These are phyloP conservation scores for Hepsetus odoe DNA, from an alignment of 2,113 vertebrate species.

Conservation along the genomic window DNA sequence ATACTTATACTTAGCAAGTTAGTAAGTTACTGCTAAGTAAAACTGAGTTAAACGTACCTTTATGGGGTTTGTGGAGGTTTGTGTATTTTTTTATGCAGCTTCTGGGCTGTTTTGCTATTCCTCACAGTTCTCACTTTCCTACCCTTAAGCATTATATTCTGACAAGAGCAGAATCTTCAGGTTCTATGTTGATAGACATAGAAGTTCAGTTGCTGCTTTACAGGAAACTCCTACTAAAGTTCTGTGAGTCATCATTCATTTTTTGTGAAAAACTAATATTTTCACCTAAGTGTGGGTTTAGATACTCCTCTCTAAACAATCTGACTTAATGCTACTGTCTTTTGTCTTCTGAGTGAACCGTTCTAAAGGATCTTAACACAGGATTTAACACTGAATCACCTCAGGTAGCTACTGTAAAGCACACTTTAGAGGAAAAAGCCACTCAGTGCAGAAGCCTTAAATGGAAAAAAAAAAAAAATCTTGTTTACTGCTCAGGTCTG, in stretches of 20 bases:
- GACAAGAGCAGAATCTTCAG: too few species aligned
- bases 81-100: too few species aligned
- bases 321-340: too few species aligned
- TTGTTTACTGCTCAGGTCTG: not conserved
- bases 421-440: not conserved
- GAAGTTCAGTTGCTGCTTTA: not conserved
- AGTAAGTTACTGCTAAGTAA: too few species aligned
- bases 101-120: not conserved
- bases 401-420: not conserved
- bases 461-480: conserved; percentile 25
- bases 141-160: too few species aligned
- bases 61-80: too few species aligned
- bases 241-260: not conserved
- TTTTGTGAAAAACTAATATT: not conserved
- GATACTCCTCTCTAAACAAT: too few species aligned
- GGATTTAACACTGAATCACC: not conserved
- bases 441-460: not conserved
- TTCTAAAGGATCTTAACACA: not conserved
- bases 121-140: too few species aligned
- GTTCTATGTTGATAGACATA: not conserved
- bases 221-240: not conserved
- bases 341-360: not conserved
- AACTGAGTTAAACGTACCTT: too few species aligned
- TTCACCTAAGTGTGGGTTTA: not conserved
- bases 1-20: too few species aligned